These are phyloP conservation scores for Saccostrea glomerata DNA, from an alignment of 1,140 invertebrate species.

Conservation along the genomic window DNA sequence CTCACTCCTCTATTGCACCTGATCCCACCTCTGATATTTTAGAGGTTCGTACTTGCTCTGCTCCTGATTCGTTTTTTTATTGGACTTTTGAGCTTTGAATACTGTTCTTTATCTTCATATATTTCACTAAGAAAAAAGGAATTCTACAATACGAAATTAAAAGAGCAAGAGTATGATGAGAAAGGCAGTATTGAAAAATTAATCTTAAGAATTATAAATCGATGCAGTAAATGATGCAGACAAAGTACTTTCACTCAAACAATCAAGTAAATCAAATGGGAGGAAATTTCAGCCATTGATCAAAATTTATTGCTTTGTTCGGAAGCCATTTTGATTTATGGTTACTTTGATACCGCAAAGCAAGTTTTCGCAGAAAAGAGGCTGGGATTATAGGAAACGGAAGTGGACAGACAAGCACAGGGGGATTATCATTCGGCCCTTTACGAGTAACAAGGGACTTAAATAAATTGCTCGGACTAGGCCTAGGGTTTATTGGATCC, in stretches of 20 bases:
- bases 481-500: not conserved
- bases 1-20: too few species aligned
- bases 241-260: not conserved
- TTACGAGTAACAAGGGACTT: slow-evolving; percentile 33
- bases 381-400: slow-evolving; percentile 12
- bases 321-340: slow-evolving; percentile 30
- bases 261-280: slow-evolving; percentile 36
- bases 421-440: slow-evolving; percentile 26
- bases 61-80: too few species aligned
- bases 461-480: slow-evolving; percentile 34
- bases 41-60: too few species aligned
- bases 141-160: too few species aligned
- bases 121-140: too few species aligned
- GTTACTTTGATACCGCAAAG: slow-evolving; percentile 27
- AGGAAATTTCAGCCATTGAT: slow-evolving; percentile 38
- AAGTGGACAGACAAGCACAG: slow-evolving; percentile 30
- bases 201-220: not conserved
- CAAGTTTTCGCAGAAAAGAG: not conserved
- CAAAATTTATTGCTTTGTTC: slow-evolving; percentile 31
- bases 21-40: too few species aligned
- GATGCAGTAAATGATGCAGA: slow-evolving; percentile 31
- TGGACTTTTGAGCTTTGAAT: too few species aligned
- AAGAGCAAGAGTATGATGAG: not conserved
- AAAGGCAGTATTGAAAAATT: not conserved
- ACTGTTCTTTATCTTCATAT: too few species aligned